Conservation (phyloP, 2,888 invertebrate genomes). For the Ptychoptera contaminata region DNA sequence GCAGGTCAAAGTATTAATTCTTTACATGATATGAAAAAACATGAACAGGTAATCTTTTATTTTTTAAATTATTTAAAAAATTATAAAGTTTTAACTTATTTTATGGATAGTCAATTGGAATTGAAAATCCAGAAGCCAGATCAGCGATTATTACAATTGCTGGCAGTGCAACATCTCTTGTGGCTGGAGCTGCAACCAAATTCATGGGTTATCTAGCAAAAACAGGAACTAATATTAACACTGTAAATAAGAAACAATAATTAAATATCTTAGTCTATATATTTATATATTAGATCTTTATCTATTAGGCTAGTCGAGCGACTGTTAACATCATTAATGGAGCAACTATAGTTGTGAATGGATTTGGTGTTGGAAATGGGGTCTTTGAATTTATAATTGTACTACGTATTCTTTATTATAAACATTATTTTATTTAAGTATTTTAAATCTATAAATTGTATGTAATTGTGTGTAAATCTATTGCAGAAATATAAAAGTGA, state of each 20-base stretch:
- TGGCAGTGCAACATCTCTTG: conserved; percentile 18
- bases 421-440: neutral
- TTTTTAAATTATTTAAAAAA: neutral
- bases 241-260: neutral
- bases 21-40: conserved; percentile 18
- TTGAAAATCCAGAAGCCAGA: conserved; percentile 18
- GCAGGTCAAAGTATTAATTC: conserved; percentile 16
- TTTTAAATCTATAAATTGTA: too few species aligned
- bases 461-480: too few species aligned
- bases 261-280: too few species aligned
- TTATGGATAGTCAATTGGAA: neutral
- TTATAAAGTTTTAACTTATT: neutral
- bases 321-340: conserved; percentile 24
- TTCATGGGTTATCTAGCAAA: conserved; percentile 15
- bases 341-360: conserved; percentile 22
- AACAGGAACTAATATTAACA: conserved; percentile 13
- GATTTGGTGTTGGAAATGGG: conserved; percentile 20
- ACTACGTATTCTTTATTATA: neutral
- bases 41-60: conserved; percentile 17
- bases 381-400: conserved; percentile 16
- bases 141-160: conserved; percentile 19
- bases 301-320: conserved; percentile 10
- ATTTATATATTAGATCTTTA: too few species aligned
- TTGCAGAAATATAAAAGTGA: conserved; percentile 20
- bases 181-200: conserved; percentile 19